phyloP scores from a whole-genome alignment of 2,113 vertebrate genomes.

The Ochotona curzoniae region DNA sequence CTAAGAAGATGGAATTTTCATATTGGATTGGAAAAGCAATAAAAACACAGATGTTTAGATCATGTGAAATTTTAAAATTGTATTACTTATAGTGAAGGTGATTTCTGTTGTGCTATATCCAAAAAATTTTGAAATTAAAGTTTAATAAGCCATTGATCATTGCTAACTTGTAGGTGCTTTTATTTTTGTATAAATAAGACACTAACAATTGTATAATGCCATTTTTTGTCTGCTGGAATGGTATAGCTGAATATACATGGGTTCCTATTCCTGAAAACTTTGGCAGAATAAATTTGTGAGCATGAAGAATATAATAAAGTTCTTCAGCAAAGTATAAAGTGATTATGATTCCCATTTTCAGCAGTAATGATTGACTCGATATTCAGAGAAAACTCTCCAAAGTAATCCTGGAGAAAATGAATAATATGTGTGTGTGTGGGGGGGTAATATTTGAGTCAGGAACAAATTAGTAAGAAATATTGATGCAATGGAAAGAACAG shows the following conservation, averaged over 20 bases:
- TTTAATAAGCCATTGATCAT: conserved; percentile 36
- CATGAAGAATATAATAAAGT: background rate
- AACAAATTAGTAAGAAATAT: background rate
- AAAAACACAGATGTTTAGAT: background rate
- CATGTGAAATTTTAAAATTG: conserved; percentile 5
- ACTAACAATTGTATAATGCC: background rate
- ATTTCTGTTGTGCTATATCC: background rate
- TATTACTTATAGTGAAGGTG: conserved; percentile 24
- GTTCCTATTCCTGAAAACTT: background rate
- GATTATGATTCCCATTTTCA: background rate
- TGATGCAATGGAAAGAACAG: background rate
- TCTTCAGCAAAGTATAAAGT: background rate
- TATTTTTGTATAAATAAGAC: conserved; percentile 38
- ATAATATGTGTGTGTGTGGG: background rate
- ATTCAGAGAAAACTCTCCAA: background rate
- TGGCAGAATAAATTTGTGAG: background rate
- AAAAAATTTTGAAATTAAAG: conserved; percentile 35
- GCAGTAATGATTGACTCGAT: background rate
- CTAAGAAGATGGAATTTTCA: background rate
- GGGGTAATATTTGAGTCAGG: background rate
- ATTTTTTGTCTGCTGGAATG: background rate
- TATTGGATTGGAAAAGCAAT: conserved; percentile 24
- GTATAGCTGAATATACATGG: background rate
- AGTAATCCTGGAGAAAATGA: background rate
- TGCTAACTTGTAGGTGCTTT: conserved; percentile 14